Evolutionary conservation across 2,797 vertebrate species (phyloP), one percentile per base, ranked within the genome.

Genomic region (Chiloscyllium punctatum): DNA sequence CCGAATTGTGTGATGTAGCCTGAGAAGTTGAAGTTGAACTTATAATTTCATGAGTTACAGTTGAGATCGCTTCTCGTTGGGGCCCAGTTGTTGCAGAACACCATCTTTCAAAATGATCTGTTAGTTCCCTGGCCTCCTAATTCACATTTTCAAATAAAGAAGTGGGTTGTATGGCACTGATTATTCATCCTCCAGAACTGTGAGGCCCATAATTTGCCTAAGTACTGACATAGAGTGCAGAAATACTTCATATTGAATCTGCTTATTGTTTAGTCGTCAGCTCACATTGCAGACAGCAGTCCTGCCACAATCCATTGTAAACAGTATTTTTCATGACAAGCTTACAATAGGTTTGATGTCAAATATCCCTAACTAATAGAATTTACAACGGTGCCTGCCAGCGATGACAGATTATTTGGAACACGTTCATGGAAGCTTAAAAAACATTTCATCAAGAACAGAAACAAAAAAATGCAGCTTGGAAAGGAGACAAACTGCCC

Each of bases 281-380:
- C 84, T 53, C 51, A 48, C 84, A 51, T 23, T 87, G 42, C 84
- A 87, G 84, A 51, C 84, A 87, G 84, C 84, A 87, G 48, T 53
- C 51, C 84, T 30, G 84, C 84, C 84, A 87, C 84, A 87, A 53
- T 53, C 84, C 48, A 87, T 30, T 87, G 84, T 87, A 87, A 87
- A 87, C 84, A 87, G 88, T 91, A 91, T 91, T 62, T 66, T 68
- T 91, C 88, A 62, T 91, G 88, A 91, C 88, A 91, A 91, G 30
- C 88, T 68, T 91, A 68, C 88, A 91, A 68, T 68, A 15, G 53
- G 88, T 91, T 91, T 91, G 62, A 91, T 91, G 88, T 91, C 88
- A 91, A 91, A 91, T 68, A 91, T 66, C 62, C 53, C 53, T 33
- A 91, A 91, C 53, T 91, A 91, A 91, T 91, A 91, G 53, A 62